Percentiles rank a stretch among this genome's conserved stretches.
These are phyloP conservation scores for Calyptommatus sinebrachiatus DNA, from an alignment of 2,113 vertebrate genomes.

Conservation along the genomic window DNA sequence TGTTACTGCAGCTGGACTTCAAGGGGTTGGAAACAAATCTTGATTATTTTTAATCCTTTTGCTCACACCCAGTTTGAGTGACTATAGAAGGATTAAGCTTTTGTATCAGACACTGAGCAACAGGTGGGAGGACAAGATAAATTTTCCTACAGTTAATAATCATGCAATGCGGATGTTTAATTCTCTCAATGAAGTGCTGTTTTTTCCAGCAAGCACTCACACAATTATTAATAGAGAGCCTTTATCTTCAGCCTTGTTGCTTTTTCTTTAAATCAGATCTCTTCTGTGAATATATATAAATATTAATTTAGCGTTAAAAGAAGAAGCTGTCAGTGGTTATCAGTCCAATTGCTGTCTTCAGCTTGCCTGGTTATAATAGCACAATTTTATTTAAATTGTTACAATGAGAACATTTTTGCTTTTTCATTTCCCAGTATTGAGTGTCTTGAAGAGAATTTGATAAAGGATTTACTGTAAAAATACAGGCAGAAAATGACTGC, in stretches of 20 bases:
- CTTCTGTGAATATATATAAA: background rate
- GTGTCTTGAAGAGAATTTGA: constrained; percentile 24
- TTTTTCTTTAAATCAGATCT: constrained; percentile 2
- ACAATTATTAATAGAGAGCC: background rate
- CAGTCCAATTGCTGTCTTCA: constrained; percentile 11
- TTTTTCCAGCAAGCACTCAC: background rate
- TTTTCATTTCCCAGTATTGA: constrained; percentile 28
- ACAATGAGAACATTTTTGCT: constrained; percentile 21
- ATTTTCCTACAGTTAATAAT: background rate
- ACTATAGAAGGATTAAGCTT: background rate
- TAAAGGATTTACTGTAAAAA: constrained; percentile 24
- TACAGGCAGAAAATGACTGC: background rate
- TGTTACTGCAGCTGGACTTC: background rate
- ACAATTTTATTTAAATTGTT: background rate
- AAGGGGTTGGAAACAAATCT: background rate
- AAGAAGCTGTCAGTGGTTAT: constrained; percentile 26
- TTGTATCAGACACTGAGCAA: background rate
- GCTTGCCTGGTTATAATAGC: constrained; percentile 21
- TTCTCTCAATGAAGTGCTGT: background rate
- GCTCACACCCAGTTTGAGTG: background rate
- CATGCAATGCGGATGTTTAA: background rate
- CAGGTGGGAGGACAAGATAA: background rate
- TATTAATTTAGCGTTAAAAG: constrained; percentile 11
- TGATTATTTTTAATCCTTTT: background rate
- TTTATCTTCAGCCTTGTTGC: background rate